phyloP scores from a whole-genome alignment of 2,797 vertebrate genomes.

The Natrix natrix region DNA sequence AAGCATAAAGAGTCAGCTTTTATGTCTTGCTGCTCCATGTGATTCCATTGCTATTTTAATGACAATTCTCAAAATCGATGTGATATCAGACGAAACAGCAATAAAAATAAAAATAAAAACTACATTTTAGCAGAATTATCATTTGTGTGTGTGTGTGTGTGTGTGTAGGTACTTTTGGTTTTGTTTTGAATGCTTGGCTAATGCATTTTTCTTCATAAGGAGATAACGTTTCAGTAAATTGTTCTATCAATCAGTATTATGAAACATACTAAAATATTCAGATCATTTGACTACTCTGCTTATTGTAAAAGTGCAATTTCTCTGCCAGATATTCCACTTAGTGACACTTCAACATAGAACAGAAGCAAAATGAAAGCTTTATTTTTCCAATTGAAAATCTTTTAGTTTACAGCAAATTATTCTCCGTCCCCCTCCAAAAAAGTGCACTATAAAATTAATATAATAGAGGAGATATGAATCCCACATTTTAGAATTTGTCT shows the following conservation, averaged over 20 bases:
- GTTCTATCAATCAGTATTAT: neutral
- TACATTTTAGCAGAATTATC: slow-evolving; percentile 33
- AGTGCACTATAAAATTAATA: neutral
- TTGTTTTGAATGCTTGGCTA: slow-evolving; percentile 33
- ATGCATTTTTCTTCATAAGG: slow-evolving; percentile 7
- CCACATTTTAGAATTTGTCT: neutral
- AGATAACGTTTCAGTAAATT: neutral
- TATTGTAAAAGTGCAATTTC: neutral
- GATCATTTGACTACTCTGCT: neutral
- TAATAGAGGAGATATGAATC: neutral
- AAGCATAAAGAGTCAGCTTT: slow-evolving; percentile 48
- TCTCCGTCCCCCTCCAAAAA: no score
- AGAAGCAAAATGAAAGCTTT: neutral
- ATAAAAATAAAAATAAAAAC: slow-evolving; percentile 37
- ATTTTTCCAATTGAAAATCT: neutral
- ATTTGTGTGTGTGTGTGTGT: neutral
- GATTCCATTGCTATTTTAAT: slow-evolving; percentile 39
- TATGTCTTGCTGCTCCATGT: slow-evolving; percentile 52
- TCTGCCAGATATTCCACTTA: neutral
- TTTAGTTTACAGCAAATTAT: neutral
- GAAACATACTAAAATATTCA: neutral
- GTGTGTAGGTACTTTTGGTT: neutral
- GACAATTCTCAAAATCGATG: slow-evolving; percentile 53
- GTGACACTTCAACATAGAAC: neutral
- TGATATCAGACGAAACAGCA: slow-evolving; percentile 37